Conservation (phyloP, 2,113 vertebrate species). For the Brachyistius frenatus region DNA sequence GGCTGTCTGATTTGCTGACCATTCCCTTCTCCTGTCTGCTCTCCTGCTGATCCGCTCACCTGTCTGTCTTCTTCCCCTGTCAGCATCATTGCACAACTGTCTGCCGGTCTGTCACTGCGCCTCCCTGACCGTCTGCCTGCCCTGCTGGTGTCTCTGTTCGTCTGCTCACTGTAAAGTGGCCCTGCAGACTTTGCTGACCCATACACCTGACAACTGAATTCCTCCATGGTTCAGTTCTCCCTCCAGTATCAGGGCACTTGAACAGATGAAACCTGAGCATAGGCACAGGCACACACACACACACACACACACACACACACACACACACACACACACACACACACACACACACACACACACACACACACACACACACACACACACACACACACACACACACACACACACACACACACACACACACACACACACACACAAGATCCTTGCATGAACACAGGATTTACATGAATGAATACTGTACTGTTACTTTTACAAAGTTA, state of each 20-base stretch:
- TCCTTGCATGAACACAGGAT: neutral
- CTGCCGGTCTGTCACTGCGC: slow-evolving; percentile 16
- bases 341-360: too few relatives aligned
- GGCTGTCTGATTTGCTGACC: slow-evolving; percentile 47
- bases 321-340: too few relatives aligned
- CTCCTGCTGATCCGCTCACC: slow-evolving; percentile 30
- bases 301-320: too few relatives aligned
- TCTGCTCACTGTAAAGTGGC: slow-evolving; percentile 5
- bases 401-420: too few relatives aligned
- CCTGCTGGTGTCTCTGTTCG: slow-evolving; percentile 2
- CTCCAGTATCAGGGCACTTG: slow-evolving; percentile 22
- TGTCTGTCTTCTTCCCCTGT: slow-evolving; percentile 37
- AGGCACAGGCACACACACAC: too few relatives aligned
- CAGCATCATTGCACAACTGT: slow-evolving; percentile 44
- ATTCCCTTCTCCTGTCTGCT: slow-evolving; percentile 41
- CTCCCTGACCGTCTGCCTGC: neutral
- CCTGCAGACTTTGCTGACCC: slow-evolving; percentile 47
- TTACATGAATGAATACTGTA: slow-evolving; percentile 6
- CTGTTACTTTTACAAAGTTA: neutral
- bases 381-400: too few relatives aligned
- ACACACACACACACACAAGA: neutral
- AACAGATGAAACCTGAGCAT: slow-evolving; percentile 29
- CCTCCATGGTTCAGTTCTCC: slow-evolving; percentile 50
- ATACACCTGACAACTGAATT: slow-evolving; percentile 47
- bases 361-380: too few relatives aligned